Evolutionary conservation across 2,797 vertebrate genomes (phyloP).

Genomic region (Sebastolobus alascanus): DNA sequence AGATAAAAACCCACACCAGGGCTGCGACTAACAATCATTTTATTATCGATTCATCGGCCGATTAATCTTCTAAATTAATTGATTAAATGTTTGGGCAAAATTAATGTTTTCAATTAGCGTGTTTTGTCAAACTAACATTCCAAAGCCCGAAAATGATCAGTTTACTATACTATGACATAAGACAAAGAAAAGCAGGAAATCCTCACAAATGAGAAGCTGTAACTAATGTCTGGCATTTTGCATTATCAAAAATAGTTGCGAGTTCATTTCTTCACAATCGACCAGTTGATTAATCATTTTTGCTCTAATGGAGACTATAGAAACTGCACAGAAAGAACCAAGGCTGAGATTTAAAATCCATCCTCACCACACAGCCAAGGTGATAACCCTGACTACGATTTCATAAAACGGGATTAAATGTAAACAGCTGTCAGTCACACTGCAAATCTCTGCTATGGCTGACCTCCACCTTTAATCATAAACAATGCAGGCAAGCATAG

Average conservation of each 20-base stretch:
- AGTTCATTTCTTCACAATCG: background rate
- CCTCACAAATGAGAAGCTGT: background rate
- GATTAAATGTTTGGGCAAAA: background rate
- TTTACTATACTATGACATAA: background rate
- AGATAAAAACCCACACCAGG: background rate
- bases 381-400: background rate
- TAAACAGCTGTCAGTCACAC: constrained; percentile 33
- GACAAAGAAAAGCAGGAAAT: constrained; percentile 9
- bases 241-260: background rate
- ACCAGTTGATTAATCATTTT: background rate
- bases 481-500: constrained; percentile 7
- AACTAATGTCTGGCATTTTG: background rate
- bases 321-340: background rate
- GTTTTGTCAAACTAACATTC: constrained; percentile 3
- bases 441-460: constrained; percentile 8
- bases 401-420: constrained; percentile 20
- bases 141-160: background rate
- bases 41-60: background rate
- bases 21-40: background rate
- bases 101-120: background rate
- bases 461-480: constrained; percentile 8
- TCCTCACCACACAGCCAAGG: background rate
- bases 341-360: background rate
- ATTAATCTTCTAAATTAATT: background rate
- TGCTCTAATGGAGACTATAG: background rate